Percentiles rank a stretch among this genome's conserved stretches.
These are phyloP conservation scores for Pampusana beccarii DNA, from an alignment of 2,113 vertebrate species.

Conservation along the genomic window DNA sequence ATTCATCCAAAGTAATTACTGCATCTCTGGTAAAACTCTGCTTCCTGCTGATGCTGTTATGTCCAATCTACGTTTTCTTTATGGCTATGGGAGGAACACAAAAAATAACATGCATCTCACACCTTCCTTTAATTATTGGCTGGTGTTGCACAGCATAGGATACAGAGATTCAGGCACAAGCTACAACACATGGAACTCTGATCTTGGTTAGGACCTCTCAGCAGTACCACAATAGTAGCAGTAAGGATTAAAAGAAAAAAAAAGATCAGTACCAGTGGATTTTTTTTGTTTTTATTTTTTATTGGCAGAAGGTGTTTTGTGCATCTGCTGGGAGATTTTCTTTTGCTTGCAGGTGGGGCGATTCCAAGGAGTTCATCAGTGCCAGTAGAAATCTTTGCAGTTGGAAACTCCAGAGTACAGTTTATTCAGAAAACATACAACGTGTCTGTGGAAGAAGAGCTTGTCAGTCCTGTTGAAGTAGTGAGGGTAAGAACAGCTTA, in stretches of 20 bases:
- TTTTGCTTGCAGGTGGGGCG: constrained; percentile 65
- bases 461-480: constrained; percentile 44
- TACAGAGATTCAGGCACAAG: neutral
- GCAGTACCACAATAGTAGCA: neutral
- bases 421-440: constrained; percentile 69
- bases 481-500: constrained; percentile 56
- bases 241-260: neutral
- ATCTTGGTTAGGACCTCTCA: neutral
- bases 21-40: neutral
- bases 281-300: neutral
- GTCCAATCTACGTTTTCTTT: neutral
- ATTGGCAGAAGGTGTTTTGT: neutral
- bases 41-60: neutral
- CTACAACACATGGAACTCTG: neutral
- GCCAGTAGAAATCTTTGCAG: constrained; percentile 69
- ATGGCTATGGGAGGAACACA: neutral
- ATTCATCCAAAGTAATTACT: neutral
- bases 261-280: neutral
- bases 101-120: neutral
- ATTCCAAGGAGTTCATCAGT: constrained; percentile 66
- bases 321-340: neutral
- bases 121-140: neutral
- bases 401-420: constrained; percentile 68
- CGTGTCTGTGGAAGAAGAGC: constrained; percentile 72
- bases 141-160: neutral